Percentiles rank a stretch among this genome's conserved stretches.
phyloP scores from a whole-genome alignment of 2,888 invertebrate genomes.

The Aethes cnicana region DNA sequence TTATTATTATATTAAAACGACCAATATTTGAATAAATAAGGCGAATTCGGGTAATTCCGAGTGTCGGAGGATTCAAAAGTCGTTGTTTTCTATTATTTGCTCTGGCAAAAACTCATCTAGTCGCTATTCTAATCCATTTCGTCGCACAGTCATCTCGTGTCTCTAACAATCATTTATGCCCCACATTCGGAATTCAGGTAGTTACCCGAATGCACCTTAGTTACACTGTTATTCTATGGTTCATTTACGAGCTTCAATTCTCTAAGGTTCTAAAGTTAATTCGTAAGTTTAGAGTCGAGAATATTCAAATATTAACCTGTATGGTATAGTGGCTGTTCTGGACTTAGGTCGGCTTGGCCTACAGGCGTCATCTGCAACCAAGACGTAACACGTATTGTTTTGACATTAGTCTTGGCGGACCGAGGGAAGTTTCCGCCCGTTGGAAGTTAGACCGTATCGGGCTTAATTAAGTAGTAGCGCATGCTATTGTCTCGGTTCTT shows the following conservation, averaged over 20 bases:
- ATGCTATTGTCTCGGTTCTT: conserved; percentile 75
- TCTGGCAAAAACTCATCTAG: too few species aligned
- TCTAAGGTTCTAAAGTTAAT: conserved; percentile 10
- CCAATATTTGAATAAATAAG: too few species aligned
- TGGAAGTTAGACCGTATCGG: conserved; percentile 60
- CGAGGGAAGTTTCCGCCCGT: conserved; percentile 60
- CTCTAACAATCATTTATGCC: too few species aligned
- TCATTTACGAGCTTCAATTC: conserved; percentile 14
- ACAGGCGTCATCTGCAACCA: conserved; percentile 81
- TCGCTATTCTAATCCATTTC: too few species aligned
- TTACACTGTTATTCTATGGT: too few species aligned
- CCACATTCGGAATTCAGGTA: too few species aligned
- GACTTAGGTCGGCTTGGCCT: conserved; percentile 82
- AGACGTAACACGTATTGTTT: conserved; percentile 47
- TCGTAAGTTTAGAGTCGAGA: conserved; percentile 30
- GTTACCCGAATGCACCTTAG: too few species aligned
- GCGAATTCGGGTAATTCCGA: too few species aligned
- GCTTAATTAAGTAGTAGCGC: conserved; percentile 77
- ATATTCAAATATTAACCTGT: conserved; percentile 69
- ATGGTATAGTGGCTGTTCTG: conserved; percentile 79
- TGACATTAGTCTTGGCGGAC: conserved; percentile 56
- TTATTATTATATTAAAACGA: conserved; percentile 36
- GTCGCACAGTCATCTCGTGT: too few species aligned
- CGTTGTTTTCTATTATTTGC: too few species aligned
- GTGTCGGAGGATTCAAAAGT: too few species aligned